Percentiles rank a stretch among this genome's conserved stretches.
Evolutionary conservation across 1,140 invertebrate species (phyloP).

Genomic region (Teleopsis dalmanni): DNA sequence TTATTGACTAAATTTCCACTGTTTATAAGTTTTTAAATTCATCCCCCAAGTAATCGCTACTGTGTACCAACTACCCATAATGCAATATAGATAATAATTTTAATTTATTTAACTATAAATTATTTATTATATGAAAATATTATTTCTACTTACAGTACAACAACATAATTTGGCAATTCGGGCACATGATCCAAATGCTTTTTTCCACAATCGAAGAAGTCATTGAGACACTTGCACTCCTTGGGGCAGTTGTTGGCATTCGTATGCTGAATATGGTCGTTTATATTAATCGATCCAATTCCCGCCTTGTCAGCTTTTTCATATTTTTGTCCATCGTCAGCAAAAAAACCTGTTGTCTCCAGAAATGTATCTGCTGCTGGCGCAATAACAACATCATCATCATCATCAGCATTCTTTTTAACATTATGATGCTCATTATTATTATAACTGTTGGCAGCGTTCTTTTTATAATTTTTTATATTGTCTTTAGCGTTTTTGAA

Average conservation of each 20-base stretch:
- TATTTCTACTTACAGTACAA: slow-evolving; percentile 51
- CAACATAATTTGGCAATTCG: slow-evolving; percentile 54
- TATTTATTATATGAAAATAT: too few species aligned
- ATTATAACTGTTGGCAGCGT: not conserved
- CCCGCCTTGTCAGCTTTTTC: slow-evolving; percentile 32
- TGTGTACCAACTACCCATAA: too few species aligned
- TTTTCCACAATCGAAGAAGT: slow-evolving; percentile 53
- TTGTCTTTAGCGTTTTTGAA: not conserved
- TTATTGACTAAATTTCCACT: too few species aligned
- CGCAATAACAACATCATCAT: slow-evolving; percentile 18
- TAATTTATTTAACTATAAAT: too few species aligned
- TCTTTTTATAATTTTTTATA: not conserved
- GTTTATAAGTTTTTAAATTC: too few species aligned
- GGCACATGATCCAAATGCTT: slow-evolving; percentile 52
- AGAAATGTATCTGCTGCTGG: slow-evolving; percentile 13
- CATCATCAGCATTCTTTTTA: not conserved
- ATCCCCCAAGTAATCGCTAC: too few species aligned
- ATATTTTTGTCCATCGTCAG: slow-evolving; percentile 38
- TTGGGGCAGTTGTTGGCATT: slow-evolving; percentile 43
- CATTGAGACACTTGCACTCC: slow-evolving; percentile 52
- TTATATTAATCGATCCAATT: slow-evolving; percentile 19
- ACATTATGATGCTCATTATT: too few species aligned
- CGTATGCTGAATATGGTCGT: not conserved
- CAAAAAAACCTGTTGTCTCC: slow-evolving; percentile 36
- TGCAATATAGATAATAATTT: too few species aligned